Base-by-base conservation (phyloP, 1,140 invertebrate species). In the Zophobas atratus region DNA sequence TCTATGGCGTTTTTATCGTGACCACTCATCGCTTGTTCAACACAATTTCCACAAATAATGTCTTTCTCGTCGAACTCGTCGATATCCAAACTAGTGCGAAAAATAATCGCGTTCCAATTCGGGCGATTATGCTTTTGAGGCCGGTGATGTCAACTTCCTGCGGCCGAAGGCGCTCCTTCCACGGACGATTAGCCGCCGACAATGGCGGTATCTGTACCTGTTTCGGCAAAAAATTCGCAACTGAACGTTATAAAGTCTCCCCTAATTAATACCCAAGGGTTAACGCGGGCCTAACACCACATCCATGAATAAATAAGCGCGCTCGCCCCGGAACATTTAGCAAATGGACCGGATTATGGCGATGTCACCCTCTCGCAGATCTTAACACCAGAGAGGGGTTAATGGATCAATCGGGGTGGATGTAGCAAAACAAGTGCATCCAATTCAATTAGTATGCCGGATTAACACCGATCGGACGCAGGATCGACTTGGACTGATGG, bases 301-400 rank as follows among this genome's bases (percentile, higher is more conserved):
- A 75, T 57, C 33, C 43, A 76, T 76, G 74, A 76, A 67, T 76
- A 70, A 76, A 76, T 70, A 76, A 63, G 35, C 33, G 20, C 57
- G 53, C 36, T 46, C 60, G 41, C 63, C 75, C 63, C 51, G 34
- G 33, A 63, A 63, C 60, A 77, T 63, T 48, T 60, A 75, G 34
- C 49, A 76, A 76, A 76, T 76, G 74, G 74, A 76, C 74, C 32
- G 74, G 74, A 76, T 76, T 76, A 76, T 76, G 43, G 74, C 56
- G 43, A 67, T 76, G 74, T 76, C 74, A 67, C 74, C 74, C 74
- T 67, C 39, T 67, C n/a, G 60, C n/a, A 38, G 33, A 39, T 67
- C 43, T 67, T 67, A 67, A 67, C 60, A 67, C 60, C 60, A 39
- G 43, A 46, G 48, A 39, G 73, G 56, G 49, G 43, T 49, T 49